A percentile compares a stretch with the other conserved stretches of the same genome.
phyloP scores from a whole-genome alignment of 1,140 invertebrate species.

The Drosophila murphyi region DNA sequence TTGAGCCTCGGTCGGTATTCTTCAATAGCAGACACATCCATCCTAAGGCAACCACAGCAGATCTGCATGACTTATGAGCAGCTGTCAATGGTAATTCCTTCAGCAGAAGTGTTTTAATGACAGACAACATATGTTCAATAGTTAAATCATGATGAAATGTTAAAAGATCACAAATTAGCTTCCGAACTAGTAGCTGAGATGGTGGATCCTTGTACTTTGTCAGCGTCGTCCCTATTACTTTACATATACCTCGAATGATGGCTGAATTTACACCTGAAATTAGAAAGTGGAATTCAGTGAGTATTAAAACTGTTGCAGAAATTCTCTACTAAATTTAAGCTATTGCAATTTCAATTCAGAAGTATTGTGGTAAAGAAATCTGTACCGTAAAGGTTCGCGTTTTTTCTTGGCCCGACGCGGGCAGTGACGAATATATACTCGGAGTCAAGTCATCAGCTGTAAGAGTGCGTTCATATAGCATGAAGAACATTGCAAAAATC shows the following conservation, averaged over 20 bases:
- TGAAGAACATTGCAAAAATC: too few species aligned
- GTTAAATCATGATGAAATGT: conserved; percentile 89
- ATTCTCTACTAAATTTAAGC: background rate
- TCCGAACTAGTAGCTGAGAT: conserved; percentile 90
- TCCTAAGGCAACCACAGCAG: conserved; percentile 67
- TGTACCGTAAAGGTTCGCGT: too few species aligned
- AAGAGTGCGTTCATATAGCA: too few species aligned
- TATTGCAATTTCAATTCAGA: too few species aligned
- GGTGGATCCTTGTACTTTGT: conserved; percentile 91
- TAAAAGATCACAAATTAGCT: conserved; percentile 88
- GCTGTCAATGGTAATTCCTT: conserved; percentile 88
- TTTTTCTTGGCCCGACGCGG: too few species aligned
- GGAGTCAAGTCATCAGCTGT: too few species aligned
- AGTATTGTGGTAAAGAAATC: too few species aligned
- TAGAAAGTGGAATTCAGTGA: background rate
- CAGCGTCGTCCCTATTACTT: conserved; percentile 89
- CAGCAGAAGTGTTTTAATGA: conserved; percentile 87
- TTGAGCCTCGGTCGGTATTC: conserved; percentile 52
- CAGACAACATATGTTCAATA: conserved; percentile 88
- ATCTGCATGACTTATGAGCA: conserved; percentile 87
- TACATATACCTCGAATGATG: conserved; percentile 91
- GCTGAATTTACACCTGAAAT: conserved; percentile 91
- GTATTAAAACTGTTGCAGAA: background rate
- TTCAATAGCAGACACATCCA: conserved; percentile 68
- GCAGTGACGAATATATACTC: too few species aligned